Evolutionary conservation across 2,797 vertebrate genomes (phyloP).

Genomic region (Nyctalus aviator): DNA sequence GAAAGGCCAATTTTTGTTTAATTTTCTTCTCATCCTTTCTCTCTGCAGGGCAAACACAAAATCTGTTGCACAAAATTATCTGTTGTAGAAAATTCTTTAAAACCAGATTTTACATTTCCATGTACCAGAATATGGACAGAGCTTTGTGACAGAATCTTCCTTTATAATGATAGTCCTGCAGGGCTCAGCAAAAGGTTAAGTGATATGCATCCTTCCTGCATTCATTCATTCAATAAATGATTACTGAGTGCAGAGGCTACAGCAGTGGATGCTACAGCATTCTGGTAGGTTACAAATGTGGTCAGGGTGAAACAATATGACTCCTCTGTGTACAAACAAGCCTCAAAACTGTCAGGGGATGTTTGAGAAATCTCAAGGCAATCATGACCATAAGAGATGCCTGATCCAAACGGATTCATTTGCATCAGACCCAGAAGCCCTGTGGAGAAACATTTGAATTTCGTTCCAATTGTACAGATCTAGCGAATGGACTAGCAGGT

Average conservation of each 20-base stretch:
- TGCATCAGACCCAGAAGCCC: background rate
- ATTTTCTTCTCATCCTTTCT: background rate
- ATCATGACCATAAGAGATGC: background rate
- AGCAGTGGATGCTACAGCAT: background rate
- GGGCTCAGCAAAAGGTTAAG: background rate
- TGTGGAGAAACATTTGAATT: background rate
- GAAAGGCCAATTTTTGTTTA: background rate
- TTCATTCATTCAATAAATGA: background rate
- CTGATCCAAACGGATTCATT: background rate
- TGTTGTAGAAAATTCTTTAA: slow-evolving; percentile 17
- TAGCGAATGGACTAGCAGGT: background rate
- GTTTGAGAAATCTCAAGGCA: background rate
- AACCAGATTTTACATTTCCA: background rate
- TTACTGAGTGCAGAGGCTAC: background rate
- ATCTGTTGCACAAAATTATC: background rate
- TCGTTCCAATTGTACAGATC: background rate
- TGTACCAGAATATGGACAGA: background rate
- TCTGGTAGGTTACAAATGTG: background rate
- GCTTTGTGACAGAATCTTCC: background rate
- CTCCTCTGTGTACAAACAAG: background rate
- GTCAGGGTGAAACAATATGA: background rate
- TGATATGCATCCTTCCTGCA: background rate
- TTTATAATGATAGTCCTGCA: background rate
- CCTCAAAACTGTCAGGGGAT: background rate
- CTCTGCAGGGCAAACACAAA: background rate